Evolutionary conservation across 2,888 invertebrate genomes (phyloP).

Genomic region (Melikaiella ostensackeni): DNA sequence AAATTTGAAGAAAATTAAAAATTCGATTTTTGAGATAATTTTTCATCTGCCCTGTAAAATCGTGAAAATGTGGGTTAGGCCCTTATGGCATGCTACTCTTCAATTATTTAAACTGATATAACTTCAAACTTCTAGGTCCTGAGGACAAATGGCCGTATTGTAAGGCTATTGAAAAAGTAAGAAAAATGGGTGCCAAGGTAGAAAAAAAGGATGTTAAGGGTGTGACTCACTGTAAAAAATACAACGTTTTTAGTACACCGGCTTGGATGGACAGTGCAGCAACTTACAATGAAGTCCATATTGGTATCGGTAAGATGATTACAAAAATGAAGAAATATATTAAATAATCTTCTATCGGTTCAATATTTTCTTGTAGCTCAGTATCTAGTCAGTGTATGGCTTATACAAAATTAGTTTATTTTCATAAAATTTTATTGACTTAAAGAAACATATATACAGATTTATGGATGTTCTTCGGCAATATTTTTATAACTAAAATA

Average conservation of each 20-base stretch:
- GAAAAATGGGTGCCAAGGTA: slow-evolving; percentile 77
- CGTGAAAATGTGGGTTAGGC: no score
- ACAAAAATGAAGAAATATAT: slow-evolving; percentile 58
- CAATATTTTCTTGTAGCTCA: background rate
- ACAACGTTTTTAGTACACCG: slow-evolving; percentile 79
- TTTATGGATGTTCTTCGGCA: background rate
- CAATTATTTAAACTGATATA: background rate
- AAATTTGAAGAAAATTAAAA: no score
- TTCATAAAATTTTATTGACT: slow-evolving; percentile 41
- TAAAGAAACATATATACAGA: slow-evolving; percentile 10
- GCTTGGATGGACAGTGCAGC: slow-evolving; percentile 79
- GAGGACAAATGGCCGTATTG: slow-evolving; percentile 77
- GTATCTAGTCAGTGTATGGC: background rate
- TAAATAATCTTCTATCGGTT: background rate
- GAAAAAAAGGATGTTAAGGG: slow-evolving; percentile 75
- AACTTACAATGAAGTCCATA: slow-evolving; percentile 77
- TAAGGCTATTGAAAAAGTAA: slow-evolving; percentile 77
- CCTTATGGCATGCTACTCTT: no score
- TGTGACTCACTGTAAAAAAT: slow-evolving; percentile 76
- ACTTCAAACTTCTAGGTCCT: slow-evolving; percentile 62
- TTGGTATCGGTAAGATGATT: slow-evolving; percentile 79
- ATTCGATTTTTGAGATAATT: no score
- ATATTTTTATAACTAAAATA: slow-evolving; percentile 1
- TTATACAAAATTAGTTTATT: slow-evolving; percentile 24
- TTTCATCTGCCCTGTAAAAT: no score